Evolutionary conservation across 53 echinoderm and acorn worm species (phyloP), one percentile per base, ranked within the genome.

Genomic region (Luidia sarsii): DNA sequence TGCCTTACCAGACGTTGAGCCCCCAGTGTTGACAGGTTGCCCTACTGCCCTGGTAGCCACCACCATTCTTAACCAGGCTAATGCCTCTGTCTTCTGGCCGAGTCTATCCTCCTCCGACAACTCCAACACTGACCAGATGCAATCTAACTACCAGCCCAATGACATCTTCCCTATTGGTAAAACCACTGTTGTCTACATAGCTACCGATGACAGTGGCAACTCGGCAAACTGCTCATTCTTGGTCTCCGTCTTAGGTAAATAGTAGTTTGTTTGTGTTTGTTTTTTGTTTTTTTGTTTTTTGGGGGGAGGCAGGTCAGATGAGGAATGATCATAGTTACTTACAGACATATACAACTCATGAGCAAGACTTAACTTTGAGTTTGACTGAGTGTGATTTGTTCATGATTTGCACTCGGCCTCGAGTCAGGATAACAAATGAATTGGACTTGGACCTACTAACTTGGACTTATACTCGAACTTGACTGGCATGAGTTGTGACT

Each of bases 181-280:
- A 14, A 71, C 63, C 4, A 33, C 27, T 2, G 89, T 89, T 10
- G 34, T 25, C 39, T 70, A 60, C 30, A 52, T 23, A 0, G 85
- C 65, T 15, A 74, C 74, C 0, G 85, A 85, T 25, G 13, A 38
- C 0, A 48, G 48, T 23, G 85, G 85, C 34, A 85, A 85, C 16
- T 37, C 57, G 10, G 83, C 33, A 13, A 73, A 75, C 67, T 88
- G 88, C 48, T 34, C 61, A 8, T 88, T 83, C 39, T 35, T 19
- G 2, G 79, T 88, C 33, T 64, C 57, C 20, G 39, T 82, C 8
- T 41, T 39, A 3, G 88, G 82, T 88, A 51, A 19, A 57, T 7
- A 56, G 9, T 1, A 24, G 25, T 66, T 38, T 38, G 24, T 3
- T n/a, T n/a, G n/a, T n/a, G n/a, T n/a, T n/a, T n/a, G n/a, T n/a